phyloP scores from a whole-genome alignment of 1,140 invertebrate species.

The Scaptodrosophila lebanonensis region DNA sequence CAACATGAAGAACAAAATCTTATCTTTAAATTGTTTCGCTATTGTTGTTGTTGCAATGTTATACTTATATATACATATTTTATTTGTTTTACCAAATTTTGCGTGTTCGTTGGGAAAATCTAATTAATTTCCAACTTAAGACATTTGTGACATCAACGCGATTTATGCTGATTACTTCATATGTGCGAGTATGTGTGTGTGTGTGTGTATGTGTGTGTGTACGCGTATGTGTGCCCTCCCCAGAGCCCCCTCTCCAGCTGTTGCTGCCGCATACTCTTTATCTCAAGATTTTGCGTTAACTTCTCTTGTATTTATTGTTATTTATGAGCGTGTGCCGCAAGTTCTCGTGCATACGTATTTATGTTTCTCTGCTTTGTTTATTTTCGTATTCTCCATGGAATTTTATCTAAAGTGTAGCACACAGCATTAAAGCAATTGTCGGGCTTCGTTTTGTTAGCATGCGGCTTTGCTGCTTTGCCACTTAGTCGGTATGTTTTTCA shows the following conservation, averaged over 20 bases:
- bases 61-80: too few relatives aligned
- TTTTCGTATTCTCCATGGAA: slow-evolving; percentile 29
- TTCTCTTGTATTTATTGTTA: slow-evolving; percentile 55
- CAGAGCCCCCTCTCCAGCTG: too few relatives aligned
- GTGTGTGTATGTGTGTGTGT: too few relatives aligned
- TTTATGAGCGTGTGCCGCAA: slow-evolving; percentile 37
- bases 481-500: slow-evolving; percentile 64
- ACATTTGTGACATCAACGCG: slow-evolving; percentile 64
- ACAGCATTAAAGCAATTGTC: slow-evolving; percentile 13
- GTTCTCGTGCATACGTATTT: background rate
- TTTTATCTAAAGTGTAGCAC: slow-evolving; percentile 51
- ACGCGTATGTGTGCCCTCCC: too few relatives aligned
- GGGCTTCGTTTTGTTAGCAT: slow-evolving; percentile 15
- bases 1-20: slow-evolving; percentile 23
- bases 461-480: slow-evolving; percentile 35
- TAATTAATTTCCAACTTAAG: slow-evolving; percentile 70
- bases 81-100: too few relatives aligned
- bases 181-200: too few relatives aligned
- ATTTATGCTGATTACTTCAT: slow-evolving; percentile 64
- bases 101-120: slow-evolving; percentile 52
- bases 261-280: background rate
- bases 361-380: background rate
- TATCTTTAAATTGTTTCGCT: slow-evolving; percentile 37
- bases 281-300: slow-evolving; percentile 9
- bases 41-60: too few relatives aligned